Evolutionary conservation across 2,113 vertebrate species (phyloP).

Genomic region (Myrmecophaga tridactyla): DNA sequence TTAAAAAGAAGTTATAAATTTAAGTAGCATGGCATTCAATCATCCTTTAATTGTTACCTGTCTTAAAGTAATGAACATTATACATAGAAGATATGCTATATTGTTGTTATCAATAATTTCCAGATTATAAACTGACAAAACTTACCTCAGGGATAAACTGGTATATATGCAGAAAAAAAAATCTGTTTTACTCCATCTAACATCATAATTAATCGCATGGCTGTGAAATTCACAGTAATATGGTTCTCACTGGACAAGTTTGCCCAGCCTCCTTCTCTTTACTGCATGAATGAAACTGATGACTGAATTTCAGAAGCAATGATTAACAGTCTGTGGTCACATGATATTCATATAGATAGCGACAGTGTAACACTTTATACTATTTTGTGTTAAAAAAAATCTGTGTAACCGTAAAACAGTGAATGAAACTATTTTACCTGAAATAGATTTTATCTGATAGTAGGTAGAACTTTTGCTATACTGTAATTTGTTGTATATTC

Average conservation of each 20-base stretch:
- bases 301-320: conserved; percentile 88
- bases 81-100: conserved; percentile 80
- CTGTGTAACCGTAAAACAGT: conserved; percentile 86
- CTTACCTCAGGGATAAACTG: conserved; percentile 87
- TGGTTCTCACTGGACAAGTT: conserved; percentile 87
- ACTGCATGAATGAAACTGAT: conserved; percentile 92
- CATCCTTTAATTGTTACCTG: conserved; percentile 84
- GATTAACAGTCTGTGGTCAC: conserved; percentile 90
- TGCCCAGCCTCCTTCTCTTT: conserved; percentile 86
- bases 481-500: conserved; percentile 93
- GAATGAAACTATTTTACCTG: conserved; percentile 87
- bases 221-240: conserved; percentile 90
- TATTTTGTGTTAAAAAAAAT: conserved; percentile 85
- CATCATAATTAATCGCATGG: conserved; percentile 85
- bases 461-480: conserved; percentile 90
- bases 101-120: conserved; percentile 83
- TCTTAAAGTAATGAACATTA: conserved; percentile 80
- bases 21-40: conserved; percentile 86
- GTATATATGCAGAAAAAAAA: conserved; percentile 91
- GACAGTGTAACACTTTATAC: conserved; percentile 89
- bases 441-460: conserved; percentile 87
- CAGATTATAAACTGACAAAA: conserved; percentile 81
- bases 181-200: conserved; percentile 81
- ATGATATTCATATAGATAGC: conserved; percentile 90
- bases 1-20: conserved; percentile 69